phyloP scores from a whole-genome alignment of 2,888 invertebrate genomes.

The Anthophora plumipes region DNA sequence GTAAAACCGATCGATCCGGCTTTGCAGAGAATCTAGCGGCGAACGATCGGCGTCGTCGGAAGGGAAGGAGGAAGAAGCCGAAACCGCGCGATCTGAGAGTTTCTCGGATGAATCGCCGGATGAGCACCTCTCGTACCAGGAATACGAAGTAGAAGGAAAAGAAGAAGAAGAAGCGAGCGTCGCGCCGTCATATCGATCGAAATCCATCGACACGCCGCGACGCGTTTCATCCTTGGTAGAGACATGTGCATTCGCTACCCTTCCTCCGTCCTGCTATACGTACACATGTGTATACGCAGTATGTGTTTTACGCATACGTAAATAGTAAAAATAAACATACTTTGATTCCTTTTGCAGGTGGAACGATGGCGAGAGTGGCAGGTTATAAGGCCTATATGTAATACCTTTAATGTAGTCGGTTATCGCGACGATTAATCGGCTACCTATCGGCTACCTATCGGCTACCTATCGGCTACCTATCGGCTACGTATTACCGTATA shows the following conservation, averaged over 20 bases:
- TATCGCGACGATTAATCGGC: background rate
- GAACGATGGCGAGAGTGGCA: slow-evolving; percentile 42
- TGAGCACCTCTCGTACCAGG: slow-evolving; percentile 30
- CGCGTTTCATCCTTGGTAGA: slow-evolving; percentile 36
- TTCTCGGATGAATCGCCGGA: background rate
- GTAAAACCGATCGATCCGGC: too few relatives aligned
- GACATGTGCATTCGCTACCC: too few relatives aligned
- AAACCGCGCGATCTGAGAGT: too few relatives aligned
- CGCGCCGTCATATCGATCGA: background rate
- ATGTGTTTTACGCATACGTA: too few relatives aligned
- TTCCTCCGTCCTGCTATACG: background rate
- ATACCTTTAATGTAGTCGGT: too few relatives aligned
- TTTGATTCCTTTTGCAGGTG: slow-evolving; percentile 11
- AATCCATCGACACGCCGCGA: background rate
- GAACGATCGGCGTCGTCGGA: too few relatives aligned
- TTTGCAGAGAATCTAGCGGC: too few relatives aligned
- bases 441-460: background rate
- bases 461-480: background rate
- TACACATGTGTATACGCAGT: too few relatives aligned
- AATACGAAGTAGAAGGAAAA: slow-evolving; percentile 25
- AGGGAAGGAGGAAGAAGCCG: too few relatives aligned
- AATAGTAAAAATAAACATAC: too few relatives aligned
- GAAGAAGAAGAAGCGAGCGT: background rate
- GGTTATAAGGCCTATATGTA: slow-evolving; percentile 20
- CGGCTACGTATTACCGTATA: background rate